These are phyloP conservation scores for Pseudochirops corinnae DNA, from an alignment of 2,797 vertebrate genomes.

Conservation along the genomic window DNA sequence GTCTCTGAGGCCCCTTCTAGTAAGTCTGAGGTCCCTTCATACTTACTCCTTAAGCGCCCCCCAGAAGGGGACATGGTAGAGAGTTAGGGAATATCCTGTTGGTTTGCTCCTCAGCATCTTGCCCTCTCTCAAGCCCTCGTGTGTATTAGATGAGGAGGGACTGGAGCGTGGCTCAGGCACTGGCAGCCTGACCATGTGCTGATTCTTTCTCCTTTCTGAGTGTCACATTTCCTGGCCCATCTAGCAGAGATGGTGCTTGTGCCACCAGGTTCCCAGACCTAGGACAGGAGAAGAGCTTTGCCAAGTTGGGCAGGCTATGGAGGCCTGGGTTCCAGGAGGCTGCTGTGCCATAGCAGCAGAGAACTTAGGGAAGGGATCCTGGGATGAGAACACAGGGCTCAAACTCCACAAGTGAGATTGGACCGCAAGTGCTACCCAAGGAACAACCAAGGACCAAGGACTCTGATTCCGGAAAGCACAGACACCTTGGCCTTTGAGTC, in stretches of 20 bases:
- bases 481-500: not conserved
- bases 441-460: too few species aligned
- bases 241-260: not conserved
- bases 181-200: not conserved
- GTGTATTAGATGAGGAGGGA: not conserved
- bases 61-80: not conserved
- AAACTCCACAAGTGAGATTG: not conserved
- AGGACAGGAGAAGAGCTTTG: not conserved
- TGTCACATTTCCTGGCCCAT: not conserved
- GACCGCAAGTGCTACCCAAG: not conserved
- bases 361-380: not conserved
- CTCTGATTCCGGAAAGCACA: not conserved
- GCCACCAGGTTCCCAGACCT: not conserved
- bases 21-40: not conserved
- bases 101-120: not conserved
- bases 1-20: not conserved
- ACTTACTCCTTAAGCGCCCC: not conserved
- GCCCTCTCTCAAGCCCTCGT: not conserved
- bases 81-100: too few species aligned
- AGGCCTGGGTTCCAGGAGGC: not conserved
- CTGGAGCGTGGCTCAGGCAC: accelerated
- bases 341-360: not conserved
- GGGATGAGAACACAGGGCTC: not conserved
- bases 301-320: not conserved
- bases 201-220: not conserved